Evolutionary conservation across 1,140 invertebrate species (phyloP), one percentile per base, ranked within the genome.

Genomic region (Sinonovacula constricta): DNA sequence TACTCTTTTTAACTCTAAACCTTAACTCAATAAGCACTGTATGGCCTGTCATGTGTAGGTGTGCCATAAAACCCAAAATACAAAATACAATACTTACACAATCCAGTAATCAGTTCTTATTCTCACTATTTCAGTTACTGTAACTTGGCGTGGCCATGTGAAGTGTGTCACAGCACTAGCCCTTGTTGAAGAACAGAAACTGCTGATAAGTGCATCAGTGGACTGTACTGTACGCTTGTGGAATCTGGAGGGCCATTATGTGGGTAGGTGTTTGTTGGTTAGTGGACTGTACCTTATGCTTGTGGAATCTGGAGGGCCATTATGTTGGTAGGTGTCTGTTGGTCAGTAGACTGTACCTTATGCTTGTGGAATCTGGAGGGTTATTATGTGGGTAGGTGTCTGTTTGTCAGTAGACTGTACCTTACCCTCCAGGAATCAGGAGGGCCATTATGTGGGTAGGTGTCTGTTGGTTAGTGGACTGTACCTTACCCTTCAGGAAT

Each of bases 171-270:
- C 81, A 7, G 66, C 81, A 66, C 80, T 91, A 10, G 85, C 88
- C 26, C 67, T 90, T 53, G 85, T 92, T 18, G 91, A 91, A 57
- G 86, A 87, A 53, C 76, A 83, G 59, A 90, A 89, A 31, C 78
- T 91, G n/a, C 63, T 92, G n/a, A 79, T 92, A 7, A 87, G 88
- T n/a, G 82, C 88, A 7, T 91, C 91, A 28, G 78, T 79, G 30
- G 90, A 92, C 81, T 91, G 90, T 66, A 90, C 90, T 5, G 89
- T 91, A n/a, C 79, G 91, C 12, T 36, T 91, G 54, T 92, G 90
- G 90, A 91, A 86, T 28, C 79, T 81, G 28, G 83, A 90, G 24
- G 90, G 91, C n/a, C 84, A 91, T 63, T 92, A 90, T 83, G 83
- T 92, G 31, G 91, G 91, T 90, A 82, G 26, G 82, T 82, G 0